These are phyloP conservation scores for Linnaemya tessellans DNA, from an alignment of 2,888 invertebrate species.

Conservation along the genomic window DNA sequence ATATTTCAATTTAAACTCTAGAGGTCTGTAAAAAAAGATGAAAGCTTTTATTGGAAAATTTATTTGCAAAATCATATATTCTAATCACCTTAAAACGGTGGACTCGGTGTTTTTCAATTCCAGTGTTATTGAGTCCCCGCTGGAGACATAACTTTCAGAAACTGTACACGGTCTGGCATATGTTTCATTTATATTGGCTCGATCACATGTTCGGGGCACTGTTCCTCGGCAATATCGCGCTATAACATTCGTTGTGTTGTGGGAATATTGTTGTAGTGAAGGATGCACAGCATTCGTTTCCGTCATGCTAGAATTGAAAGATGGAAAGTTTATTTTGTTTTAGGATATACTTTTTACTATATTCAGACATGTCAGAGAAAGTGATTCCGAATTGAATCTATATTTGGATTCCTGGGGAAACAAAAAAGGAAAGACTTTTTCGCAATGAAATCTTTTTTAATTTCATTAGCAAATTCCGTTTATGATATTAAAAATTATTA, in stretches of 20 bases:
- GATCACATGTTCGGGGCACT: conserved; percentile 92
- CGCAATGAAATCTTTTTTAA: too few species aligned
- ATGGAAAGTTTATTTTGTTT: neutral
- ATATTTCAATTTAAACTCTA: conserved; percentile 92
- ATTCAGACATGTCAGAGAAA: too few species aligned
- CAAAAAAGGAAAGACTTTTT: too few species aligned
- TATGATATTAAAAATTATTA: too few species aligned
- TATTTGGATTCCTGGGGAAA: too few species aligned
- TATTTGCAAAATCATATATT: neutral
- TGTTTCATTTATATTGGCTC: conserved; percentile 86
- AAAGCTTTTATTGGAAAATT: neutral
- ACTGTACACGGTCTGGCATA: conserved; percentile 89
- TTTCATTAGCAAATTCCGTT: too few species aligned
- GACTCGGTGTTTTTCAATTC: conserved; percentile 92
- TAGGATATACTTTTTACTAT: neutral
- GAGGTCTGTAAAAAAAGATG: conserved; percentile 86
- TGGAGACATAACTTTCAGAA: conserved; percentile 92
- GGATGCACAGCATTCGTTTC: conserved; percentile 74
- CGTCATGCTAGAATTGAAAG: conserved; percentile 77
- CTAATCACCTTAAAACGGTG: conserved; percentile 90
- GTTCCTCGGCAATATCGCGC: conserved; percentile 93
- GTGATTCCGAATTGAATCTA: too few species aligned
- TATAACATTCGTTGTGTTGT: conserved; percentile 89
- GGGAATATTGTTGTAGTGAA: conserved; percentile 85
- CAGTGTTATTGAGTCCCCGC: conserved; percentile 91